Evolutionary conservation across 2,797 vertebrate species (phyloP), one percentile per base, ranked within the genome.

Genomic region (Hydrocynus forskahlii): DNA sequence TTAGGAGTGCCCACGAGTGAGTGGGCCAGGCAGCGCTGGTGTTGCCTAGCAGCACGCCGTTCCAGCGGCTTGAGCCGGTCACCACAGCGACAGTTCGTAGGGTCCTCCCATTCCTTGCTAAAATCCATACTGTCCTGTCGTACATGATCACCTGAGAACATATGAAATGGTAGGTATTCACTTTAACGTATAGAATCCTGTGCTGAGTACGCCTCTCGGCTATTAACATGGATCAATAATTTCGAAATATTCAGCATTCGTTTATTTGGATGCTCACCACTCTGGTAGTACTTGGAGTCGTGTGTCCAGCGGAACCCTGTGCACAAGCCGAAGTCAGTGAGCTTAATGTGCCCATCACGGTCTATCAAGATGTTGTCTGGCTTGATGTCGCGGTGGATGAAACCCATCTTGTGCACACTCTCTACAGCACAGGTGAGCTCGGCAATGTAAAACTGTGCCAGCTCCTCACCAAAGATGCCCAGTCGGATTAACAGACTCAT

Each of bases 61-160:
- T 99, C 97, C 72, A 99, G 94, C 0, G 98, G 97, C 87, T 99
- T 99, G 69, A 98, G 91, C 6, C 97, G 93, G 64, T 99, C 97
- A 0, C 95, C 95, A n/a, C 98, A 99, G 69, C 95, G 95, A 83
- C 98, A 99, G 79, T 94, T 97, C 0, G 96, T 89, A 0, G 96
- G 90, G 81, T 99, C 97, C 7, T 97, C 96, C 97, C 98, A 99
- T n/a, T 98, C 97, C 16, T 91, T 98, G 89, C 97, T 99, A 91
- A 99, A 99, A 93, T 99, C 98, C 98, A 99, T 99, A 78, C 98
- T 99, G 90, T 99, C 98, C 90, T 99, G 98, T 45, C 98, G 94
- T 64, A 95, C 94, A 0, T 99, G 98, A 84, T 99, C 98, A 69
- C 98, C 98, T 99, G 78, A 52, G 29, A 50, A 0, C 40, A 1